phyloP scores from a whole-genome alignment of 2,113 vertebrate genomes.

The Fregetta grallaria region DNA sequence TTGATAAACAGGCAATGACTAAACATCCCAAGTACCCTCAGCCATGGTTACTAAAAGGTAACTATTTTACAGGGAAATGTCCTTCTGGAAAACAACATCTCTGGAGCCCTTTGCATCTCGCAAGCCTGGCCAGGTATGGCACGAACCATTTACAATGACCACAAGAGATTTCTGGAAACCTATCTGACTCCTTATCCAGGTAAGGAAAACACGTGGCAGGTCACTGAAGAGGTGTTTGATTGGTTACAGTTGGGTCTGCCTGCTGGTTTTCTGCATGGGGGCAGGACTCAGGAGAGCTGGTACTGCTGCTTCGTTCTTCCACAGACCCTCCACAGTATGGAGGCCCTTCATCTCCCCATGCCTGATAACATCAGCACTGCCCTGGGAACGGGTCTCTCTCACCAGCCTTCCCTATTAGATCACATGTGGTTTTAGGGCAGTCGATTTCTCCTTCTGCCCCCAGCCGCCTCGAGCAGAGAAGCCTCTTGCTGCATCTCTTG shows the following conservation, averaged over 20 bases:
- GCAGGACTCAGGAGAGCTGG: background rate
- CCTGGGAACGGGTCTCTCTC: background rate
- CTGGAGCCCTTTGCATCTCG: constrained; percentile 82
- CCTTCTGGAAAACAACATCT: constrained; percentile 63
- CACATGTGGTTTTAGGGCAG: background rate
- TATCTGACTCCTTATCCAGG: constrained; percentile 78
- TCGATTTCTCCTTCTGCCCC: background rate
- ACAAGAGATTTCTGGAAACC: constrained; percentile 78
- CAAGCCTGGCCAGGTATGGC: constrained; percentile 83
- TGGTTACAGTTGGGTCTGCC: background rate
- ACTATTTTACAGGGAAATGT: constrained; percentile 67
- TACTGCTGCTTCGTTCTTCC: background rate
- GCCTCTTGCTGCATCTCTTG: background rate
- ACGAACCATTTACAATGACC: constrained; percentile 78
- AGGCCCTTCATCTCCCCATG: background rate
- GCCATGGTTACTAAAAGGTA: background rate
- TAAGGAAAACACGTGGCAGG: background rate
- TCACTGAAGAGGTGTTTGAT: background rate
- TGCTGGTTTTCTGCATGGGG: background rate
- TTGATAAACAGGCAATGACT: background rate
- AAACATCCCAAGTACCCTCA: background rate
- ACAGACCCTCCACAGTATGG: background rate
- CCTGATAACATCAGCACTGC: background rate
- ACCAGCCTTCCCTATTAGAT: background rate
- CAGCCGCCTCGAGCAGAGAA: background rate